Percentiles rank a stretch among this genome's conserved stretches.
Evolutionary conservation across 2,888 invertebrate genomes (phyloP).

Genomic region (Abrostola triplasia): DNA sequence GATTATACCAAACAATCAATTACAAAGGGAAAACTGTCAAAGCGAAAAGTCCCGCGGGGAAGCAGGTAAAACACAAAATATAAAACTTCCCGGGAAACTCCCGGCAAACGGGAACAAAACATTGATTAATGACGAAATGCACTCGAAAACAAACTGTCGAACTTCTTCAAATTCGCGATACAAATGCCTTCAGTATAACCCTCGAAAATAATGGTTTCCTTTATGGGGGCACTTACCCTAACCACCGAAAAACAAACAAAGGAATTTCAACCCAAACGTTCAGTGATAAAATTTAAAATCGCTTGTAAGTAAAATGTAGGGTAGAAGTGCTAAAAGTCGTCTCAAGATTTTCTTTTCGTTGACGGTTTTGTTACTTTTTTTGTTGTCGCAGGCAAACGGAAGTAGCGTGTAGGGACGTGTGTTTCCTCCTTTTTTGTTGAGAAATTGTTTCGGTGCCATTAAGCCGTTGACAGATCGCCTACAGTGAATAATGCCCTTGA

Average conservation of each 20-base stretch:
- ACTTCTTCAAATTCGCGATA: conserved; percentile 88
- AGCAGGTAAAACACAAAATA: conserved; percentile 85
- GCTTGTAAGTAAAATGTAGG: conserved; percentile 54
- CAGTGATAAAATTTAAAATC: conserved; percentile 36
- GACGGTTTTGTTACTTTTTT: conserved; percentile 82
- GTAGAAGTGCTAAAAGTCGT: conserved; percentile 70
- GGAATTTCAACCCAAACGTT: conserved; percentile 44
- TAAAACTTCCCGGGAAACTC: conserved; percentile 68
- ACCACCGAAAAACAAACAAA: conserved; percentile 41
- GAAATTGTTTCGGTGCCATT: conserved; percentile 88
- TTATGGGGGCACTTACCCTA: conserved; percentile 66
- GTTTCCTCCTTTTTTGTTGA: conserved; percentile 86
- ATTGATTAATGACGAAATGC: conserved; percentile 88
- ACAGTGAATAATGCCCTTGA: conserved; percentile 80
- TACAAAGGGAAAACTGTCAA: conserved; percentile 81
- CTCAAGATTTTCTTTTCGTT: conserved; percentile 74
- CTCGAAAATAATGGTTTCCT: conserved; percentile 88
- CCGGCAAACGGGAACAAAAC: conserved; percentile 80
- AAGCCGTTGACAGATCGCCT: conserved; percentile 87
- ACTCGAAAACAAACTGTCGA: conserved; percentile 89
- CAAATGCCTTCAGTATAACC: conserved; percentile 85
- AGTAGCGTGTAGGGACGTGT: conserved; percentile 84
- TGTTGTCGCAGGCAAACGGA: conserved; percentile 82
- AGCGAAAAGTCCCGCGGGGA: conserved; percentile 71
- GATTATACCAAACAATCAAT: conserved; percentile 80